These are phyloP conservation scores for Pinna nobilis DNA, from an alignment of 1,140 invertebrate genomes.

Conservation along the genomic window DNA sequence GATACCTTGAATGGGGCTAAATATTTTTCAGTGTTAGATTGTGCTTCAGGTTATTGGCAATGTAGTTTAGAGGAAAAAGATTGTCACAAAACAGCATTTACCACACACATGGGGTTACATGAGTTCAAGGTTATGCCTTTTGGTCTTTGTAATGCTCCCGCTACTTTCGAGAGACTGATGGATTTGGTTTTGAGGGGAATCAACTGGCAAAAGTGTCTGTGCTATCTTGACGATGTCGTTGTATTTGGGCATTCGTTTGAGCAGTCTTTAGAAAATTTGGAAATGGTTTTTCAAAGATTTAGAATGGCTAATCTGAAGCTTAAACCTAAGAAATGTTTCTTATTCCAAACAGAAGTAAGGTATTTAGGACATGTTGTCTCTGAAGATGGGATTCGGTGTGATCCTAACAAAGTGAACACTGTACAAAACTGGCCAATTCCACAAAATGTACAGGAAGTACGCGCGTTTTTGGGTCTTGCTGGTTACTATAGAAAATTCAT, in stretches of 20 bases:
- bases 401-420: slow-evolving; percentile 50
- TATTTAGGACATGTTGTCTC: slow-evolving; percentile 51
- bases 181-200: slow-evolving; percentile 40
- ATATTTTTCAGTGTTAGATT: background rate
- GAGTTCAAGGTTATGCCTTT: slow-evolving; percentile 8
- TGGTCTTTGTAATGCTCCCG: background rate
- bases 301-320: slow-evolving; percentile 66
- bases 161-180: slow-evolving; percentile 1
- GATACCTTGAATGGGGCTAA: slow-evolving; percentile 9
- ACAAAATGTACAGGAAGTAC: background rate
- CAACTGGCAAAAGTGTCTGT: slow-evolving; percentile 14
- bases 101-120: background rate
- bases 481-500: slow-evolving; percentile 1
- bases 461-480: background rate
- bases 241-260: slow-evolving; percentile 18
- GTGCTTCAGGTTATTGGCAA: background rate
- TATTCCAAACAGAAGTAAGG: slow-evolving; percentile 56
- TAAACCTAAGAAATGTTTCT: slow-evolving; percentile 73
- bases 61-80: background rate
- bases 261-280: slow-evolving; percentile 11
- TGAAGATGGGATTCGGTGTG: slow-evolving; percentile 38
- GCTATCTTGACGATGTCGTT: slow-evolving; percentile 36
- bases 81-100: background rate
- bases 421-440: slow-evolving; percentile 44
- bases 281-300: slow-evolving; percentile 14